Base-by-base conservation (phyloP, 2,797 vertebrate species). In the Ambastaia sidthimunki region DNA sequence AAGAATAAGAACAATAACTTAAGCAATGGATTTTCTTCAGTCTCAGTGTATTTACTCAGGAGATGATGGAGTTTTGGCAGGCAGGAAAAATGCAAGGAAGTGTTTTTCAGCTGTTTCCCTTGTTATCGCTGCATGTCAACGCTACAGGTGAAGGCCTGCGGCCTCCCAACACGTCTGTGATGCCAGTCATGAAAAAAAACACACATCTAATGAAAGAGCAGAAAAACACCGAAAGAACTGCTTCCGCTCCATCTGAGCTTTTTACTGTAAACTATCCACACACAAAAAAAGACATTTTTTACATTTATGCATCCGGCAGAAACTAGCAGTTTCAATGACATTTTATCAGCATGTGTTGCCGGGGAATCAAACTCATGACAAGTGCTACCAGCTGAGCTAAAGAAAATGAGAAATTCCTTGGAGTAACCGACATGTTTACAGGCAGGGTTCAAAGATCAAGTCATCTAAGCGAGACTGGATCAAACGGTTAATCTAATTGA, bases 111-210 rank as follows among this genome's bases (percentile, higher is more conserved):
- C 67, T 28, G 12, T 31, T 80, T 71, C 78, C 84, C 74, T 66
- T 28, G 65, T 79, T 48, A 28, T 57, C 7, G 69, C 19, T 67
- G 78, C 85, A 86, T 89, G 90, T 93, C 93, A 92, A 88, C 90
- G 84, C 83, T 89, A 88, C 91, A 91, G 89, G 89, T 92, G 90
- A 90, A 87, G 83, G 74, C 82, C 37, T 84, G 80, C 59, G 7
- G 31, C 57, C 63, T 47, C 59, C 12, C 37, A 71, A 75, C 76
- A 85, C 23, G 80, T 86, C 90, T 87, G 85, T 91, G 90, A 92
- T 85, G 87, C 79, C 59, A 44, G 65, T 59, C 68, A 84, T 77
- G 71, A 47, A 18, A 25, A 81, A 34, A 79, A 74, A 37, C 77
- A 80, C 71, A 67, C 41, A 31, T 37, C 47, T 52, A 41, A 23